Evolutionary conservation across 2,888 invertebrate species (phyloP).

Genomic region (Chloroclystis v-ata): DNA sequence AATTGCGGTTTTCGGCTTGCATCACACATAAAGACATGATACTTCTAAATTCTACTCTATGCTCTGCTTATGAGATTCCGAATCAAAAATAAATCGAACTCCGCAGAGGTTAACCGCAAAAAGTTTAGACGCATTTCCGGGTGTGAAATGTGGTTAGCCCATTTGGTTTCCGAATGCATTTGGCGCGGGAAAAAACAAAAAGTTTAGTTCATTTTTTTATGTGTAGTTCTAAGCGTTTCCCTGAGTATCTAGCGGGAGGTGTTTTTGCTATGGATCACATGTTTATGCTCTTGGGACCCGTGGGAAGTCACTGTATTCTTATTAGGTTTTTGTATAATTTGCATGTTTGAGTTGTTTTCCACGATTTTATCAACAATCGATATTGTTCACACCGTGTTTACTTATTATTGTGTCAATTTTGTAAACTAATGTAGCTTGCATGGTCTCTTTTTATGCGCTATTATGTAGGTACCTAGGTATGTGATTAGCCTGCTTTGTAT

Average conservation of each 20-base stretch:
- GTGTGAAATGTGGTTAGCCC: conserved; percentile 68
- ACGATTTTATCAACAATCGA: conserved; percentile 23
- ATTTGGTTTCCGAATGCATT: conserved; percentile 62
- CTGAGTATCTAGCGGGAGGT: conserved; percentile 46
- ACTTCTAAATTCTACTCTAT: conserved; percentile 22
- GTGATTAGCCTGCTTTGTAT: too few relatives aligned
- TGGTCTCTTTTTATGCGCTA: too few relatives aligned
- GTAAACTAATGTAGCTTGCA: not conserved
- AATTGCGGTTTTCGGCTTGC: conserved; percentile 37
- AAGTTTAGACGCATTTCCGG: conserved; percentile 64
- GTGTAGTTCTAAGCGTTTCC: conserved; percentile 34
- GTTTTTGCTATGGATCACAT: conserved; percentile 45
- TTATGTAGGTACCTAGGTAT: too few relatives aligned
- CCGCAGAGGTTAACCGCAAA: conserved; percentile 42
- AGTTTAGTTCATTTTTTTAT: conserved; percentile 29
- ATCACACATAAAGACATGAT: conserved; percentile 17
- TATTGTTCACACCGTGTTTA: conserved; percentile 21
- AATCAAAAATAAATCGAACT: conserved; percentile 29
- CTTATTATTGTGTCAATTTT: conserved; percentile 13
- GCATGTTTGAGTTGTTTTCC: conserved; percentile 22
- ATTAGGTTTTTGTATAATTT: conserved; percentile 37
- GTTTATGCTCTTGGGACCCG: conserved; percentile 22
- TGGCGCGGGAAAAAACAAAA: conserved; percentile 44
- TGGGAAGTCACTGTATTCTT: conserved; percentile 45
- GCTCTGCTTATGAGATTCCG: conserved; percentile 17